Conservation (phyloP, 2,797 vertebrate genomes). For the Discoglossus pictus region DNA sequence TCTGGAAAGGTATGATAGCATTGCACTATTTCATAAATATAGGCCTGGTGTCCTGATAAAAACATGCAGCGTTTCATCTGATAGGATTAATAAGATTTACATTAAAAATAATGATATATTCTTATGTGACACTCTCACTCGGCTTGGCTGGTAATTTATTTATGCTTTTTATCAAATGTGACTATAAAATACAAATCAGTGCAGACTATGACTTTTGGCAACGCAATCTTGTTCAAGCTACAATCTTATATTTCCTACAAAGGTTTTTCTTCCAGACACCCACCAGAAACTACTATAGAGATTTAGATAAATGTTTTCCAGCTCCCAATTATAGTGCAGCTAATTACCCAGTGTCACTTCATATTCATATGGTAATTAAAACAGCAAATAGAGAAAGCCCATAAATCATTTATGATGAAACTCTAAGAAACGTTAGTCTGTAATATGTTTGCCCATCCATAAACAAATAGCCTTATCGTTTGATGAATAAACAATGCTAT, state of each 20-base stretch:
- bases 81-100: too few relatives aligned
- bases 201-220: neutral
- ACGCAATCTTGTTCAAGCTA: slow-evolving; percentile 48
- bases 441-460: slow-evolving; percentile 46
- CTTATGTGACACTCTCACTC: too few relatives aligned
- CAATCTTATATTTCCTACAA: slow-evolving; percentile 53
- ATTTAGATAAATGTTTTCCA: slow-evolving; percentile 52
- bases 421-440: slow-evolving; percentile 45
- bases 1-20: too few relatives aligned
- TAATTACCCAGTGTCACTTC: slow-evolving; percentile 54
- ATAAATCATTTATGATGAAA: slow-evolving; percentile 48
- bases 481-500: slow-evolving; percentile 63
- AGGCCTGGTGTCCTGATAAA: too few relatives aligned
- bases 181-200: too few relatives aligned
- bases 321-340: slow-evolving; percentile 55
- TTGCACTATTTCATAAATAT: too few relatives aligned
- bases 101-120: too few relatives aligned
- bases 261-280: slow-evolving; percentile 48
- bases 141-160: too few relatives aligned
- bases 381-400: slow-evolving; percentile 44
- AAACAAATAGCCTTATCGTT: slow-evolving; percentile 59
- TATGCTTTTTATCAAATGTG: too few relatives aligned
- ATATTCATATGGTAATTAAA: slow-evolving; percentile 54
- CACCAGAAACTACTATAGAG: slow-evolving; percentile 33
- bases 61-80: too few relatives aligned